Evolutionary conservation across 2,888 invertebrate genomes (phyloP), one percentile per base, ranked within the genome.

Genomic region (Helicoverpa assulta): DNA sequence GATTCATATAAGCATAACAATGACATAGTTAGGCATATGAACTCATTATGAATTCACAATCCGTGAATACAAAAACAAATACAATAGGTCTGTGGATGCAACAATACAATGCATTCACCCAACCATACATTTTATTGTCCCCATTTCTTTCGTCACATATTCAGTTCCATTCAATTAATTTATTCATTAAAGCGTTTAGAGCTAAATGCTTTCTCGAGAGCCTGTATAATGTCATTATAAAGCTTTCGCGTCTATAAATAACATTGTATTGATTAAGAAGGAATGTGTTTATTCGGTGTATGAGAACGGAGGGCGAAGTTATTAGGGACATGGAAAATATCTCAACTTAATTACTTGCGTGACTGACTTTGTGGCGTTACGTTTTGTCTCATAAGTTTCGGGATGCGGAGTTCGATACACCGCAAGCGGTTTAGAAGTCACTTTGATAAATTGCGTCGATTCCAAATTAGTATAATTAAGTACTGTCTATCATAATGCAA

Each of bases 71-170:
- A 75, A 76, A 81, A 80, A 75, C 78, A 61, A 68, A 68, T 57
- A 90, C 90, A 91, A 91, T 89, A 82, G 88, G 76, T 74, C 78
- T 83, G 85, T 85, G 85, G 81, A 85, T 83, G 86, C 86, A 86
- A 91, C 90, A 92, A 91, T 91, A 89, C 86, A 26, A 87, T 84
- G 87, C 89, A 90, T 91, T 90, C 90, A 88, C 68, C 68, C 77
- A 76, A 79, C 83, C 83, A 85, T 78, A 81, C 73, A 81, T 83
- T 81, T 71, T 78, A 85, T 83, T 83, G 78, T 85, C 74, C 76
- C 50, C 67, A 54, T 61, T 78, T 78, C 80, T 85, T 85, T 81
- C 69, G 29, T 76, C 76, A 78, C 79, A 76, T 67, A 75, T 80
- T 81, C 85, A 73, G 77, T 75, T 80, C 80, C 80, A 73, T 82